phyloP scores from a whole-genome alignment of 1,140 invertebrate genomes.

The Steinernema khuongi region DNA sequence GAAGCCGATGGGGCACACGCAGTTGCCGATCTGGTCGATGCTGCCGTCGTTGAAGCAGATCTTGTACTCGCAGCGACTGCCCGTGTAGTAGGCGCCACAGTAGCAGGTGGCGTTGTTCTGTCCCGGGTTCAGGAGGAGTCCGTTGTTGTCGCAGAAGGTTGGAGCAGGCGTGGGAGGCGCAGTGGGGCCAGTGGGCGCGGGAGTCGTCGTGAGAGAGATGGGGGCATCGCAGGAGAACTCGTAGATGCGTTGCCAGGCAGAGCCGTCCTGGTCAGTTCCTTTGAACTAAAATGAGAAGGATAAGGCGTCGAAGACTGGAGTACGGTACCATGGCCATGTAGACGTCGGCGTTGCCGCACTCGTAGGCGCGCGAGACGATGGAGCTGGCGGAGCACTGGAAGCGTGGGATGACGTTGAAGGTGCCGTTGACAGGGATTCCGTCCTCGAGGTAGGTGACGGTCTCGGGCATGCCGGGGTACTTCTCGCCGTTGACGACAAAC shows the following conservation, averaged over 20 bases:
- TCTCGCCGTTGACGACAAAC: conserved; percentile 21
- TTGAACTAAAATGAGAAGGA: not conserved
- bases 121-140: conserved; percentile 18
- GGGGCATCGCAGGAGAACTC: conserved; percentile 26
- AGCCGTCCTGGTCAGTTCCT: conserved; percentile 25
- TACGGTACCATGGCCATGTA: conserved; percentile 16
- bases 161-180: conserved; percentile 9
- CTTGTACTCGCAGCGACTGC: conserved; percentile 19
- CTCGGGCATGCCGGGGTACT: conserved; percentile 19
- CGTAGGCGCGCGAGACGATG: conserved; percentile 21
- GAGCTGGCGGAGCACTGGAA: conserved; percentile 25
- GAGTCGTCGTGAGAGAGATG: conserved; percentile 1
- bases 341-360: conserved; percentile 5
- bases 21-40: not conserved
- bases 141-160: conserved; percentile 28
- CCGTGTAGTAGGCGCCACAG: conserved; percentile 27
- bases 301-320: not conserved
- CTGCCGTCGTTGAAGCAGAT: conserved; percentile 29
- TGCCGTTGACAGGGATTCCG: conserved; percentile 7
- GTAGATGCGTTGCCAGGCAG: conserved; percentile 28
- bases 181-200: not conserved
- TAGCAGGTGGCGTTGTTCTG: conserved; percentile 23
- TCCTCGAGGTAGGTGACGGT: conserved; percentile 4
- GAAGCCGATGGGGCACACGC: conserved; percentile 26
- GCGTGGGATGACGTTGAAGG: not conserved